Evolutionary conservation across 2,797 vertebrate species (phyloP).

Genomic region (Melanogrammus aeglefinus): DNA sequence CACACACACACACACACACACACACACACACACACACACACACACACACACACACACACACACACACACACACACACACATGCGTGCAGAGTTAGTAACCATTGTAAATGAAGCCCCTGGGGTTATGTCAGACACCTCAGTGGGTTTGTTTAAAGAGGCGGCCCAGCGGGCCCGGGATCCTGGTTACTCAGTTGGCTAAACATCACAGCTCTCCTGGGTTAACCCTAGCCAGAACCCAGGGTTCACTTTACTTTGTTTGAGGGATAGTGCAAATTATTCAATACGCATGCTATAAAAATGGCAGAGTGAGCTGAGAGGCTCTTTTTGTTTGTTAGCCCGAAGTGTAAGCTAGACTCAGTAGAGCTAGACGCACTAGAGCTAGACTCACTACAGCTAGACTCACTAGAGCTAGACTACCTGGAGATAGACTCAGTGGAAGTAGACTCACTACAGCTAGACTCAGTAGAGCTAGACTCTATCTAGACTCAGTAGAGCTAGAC

Average conservation of each 20-base stretch:
- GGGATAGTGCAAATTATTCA: too few species aligned
- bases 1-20: slow-evolving; percentile 38
- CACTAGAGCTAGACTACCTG: too few species aligned
- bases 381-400: too few species aligned
- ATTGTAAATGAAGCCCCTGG: background rate
- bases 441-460: too few species aligned
- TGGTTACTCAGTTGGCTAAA: slow-evolving; percentile 2
- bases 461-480: too few species aligned
- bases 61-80: slow-evolving; percentile 28
- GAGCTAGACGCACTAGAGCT: background rate
- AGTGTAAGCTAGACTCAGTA: background rate
- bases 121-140: background rate
- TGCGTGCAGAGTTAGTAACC: background rate
- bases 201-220: background rate
- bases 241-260: background rate
- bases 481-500: too few species aligned
- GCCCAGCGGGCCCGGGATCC: background rate
- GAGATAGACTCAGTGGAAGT: too few species aligned
- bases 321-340: too few species aligned
- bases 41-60: slow-evolving; percentile 36
- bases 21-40: slow-evolving; percentile 38
- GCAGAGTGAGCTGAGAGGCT: too few species aligned
- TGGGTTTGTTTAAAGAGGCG: slow-evolving; percentile 1
- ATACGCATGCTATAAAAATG: too few species aligned
- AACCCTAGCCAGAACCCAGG: background rate